Conservation (phyloP, 2,888 invertebrate species). For the Sturmia bella region DNA sequence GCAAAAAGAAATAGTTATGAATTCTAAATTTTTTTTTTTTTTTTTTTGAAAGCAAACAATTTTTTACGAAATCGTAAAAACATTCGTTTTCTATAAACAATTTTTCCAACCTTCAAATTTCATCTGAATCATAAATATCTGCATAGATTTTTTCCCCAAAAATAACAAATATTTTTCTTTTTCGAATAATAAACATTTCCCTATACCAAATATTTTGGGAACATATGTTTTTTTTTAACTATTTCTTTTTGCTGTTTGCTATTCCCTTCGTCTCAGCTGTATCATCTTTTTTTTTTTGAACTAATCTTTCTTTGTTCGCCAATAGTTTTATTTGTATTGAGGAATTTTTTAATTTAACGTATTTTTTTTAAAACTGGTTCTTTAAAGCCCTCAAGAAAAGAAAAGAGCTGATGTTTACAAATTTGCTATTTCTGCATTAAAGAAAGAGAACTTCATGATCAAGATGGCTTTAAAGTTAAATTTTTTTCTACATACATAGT, state of each 20-base stretch:
- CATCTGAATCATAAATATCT: too few species aligned
- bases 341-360: conserved; percentile 49
- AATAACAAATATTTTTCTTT: too few species aligned
- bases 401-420: conserved; percentile 28
- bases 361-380: conserved; percentile 52
- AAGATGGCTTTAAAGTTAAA: conserved; percentile 37
- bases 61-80: too few species aligned
- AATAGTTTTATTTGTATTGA: conserved; percentile 27
- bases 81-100: too few species aligned
- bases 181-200: too few species aligned
- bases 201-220: too few species aligned
- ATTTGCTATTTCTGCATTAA: conserved; percentile 27
- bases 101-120: too few species aligned
- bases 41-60: too few species aligned
- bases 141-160: too few species aligned
- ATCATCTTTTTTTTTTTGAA: neutral
- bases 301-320: neutral
- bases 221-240: too few species aligned
- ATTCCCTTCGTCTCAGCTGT: conserved; percentile 8
- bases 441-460: conserved; percentile 43
- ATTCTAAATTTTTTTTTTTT: neutral
- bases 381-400: conserved; percentile 25
- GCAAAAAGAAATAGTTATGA: neutral
- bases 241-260: neutral
- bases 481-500: neutral